Percentiles rank a stretch among this genome's conserved stretches.
Conservation (phyloP, 2,797 vertebrate genomes). For the Valencia hispanica region DNA sequence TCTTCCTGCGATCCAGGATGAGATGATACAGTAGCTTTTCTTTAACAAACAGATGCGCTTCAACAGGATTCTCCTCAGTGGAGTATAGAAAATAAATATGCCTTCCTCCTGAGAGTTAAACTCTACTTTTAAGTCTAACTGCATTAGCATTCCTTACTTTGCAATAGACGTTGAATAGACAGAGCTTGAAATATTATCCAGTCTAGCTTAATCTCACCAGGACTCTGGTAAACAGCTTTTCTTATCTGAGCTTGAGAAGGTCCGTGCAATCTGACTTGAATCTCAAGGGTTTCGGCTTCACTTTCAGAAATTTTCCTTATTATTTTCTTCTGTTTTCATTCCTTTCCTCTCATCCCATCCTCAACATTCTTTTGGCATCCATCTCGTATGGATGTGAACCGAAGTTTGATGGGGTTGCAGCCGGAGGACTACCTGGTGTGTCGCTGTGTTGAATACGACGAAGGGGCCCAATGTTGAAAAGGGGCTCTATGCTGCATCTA, state of each 20-base stretch:
- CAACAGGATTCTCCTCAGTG: constrained; percentile 24
- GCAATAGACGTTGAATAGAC: constrained; percentile 34
- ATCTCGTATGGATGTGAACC: constrained; percentile 59
- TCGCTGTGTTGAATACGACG: constrained; percentile 75
- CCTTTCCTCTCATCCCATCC: constrained; percentile 31
- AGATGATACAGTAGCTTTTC: constrained; percentile 32
- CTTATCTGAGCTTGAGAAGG: constrained; percentile 41
- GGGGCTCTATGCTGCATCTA: constrained; percentile 79
- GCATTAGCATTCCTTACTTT: constrained; percentile 33
- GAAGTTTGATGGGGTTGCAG: constrained; percentile 78
- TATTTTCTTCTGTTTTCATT: constrained; percentile 12
- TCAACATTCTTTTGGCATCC: constrained; percentile 24
- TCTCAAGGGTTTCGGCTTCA: constrained; percentile 13
- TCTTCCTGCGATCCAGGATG: constrained; percentile 34
- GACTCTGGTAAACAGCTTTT: constrained; percentile 51
- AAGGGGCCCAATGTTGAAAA: constrained; percentile 82
- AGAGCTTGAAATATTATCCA: constrained; percentile 31
- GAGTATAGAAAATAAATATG: constrained; percentile 32
- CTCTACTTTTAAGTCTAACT: constrained; percentile 22
- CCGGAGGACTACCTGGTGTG: constrained; percentile 80
- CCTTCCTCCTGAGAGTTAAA: constrained; percentile 37
- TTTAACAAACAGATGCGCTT: constrained; percentile 23
- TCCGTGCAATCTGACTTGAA: constrained; percentile 1
- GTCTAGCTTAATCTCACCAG: constrained; percentile 39
- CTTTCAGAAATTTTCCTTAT: constrained; percentile 20